A percentile compares a stretch with the other conserved stretches of the same genome.
Conservation (phyloP, 2,888 invertebrate genomes). For the Mythimna pallens region DNA sequence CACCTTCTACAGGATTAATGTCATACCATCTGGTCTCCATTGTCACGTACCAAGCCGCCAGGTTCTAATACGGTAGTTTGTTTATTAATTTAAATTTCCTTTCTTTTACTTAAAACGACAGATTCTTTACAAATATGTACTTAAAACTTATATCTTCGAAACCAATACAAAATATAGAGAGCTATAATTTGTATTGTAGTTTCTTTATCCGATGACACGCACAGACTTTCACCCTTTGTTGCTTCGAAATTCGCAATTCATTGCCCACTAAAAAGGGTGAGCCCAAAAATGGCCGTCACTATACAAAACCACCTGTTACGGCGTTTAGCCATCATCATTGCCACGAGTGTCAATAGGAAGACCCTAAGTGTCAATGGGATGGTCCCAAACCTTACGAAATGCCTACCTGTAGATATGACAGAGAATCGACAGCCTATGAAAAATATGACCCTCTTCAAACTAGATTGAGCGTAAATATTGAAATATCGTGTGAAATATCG, state of each 20-base stretch:
- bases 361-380: constrained; percentile 38
- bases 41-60: too few species aligned
- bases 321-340: constrained; percentile 40
- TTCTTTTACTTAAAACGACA: not conserved
- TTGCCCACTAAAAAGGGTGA: constrained; percentile 40
- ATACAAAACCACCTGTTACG: constrained; percentile 50
- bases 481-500: constrained; percentile 59
- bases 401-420: constrained; percentile 54
- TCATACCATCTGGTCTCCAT: too few species aligned
- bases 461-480: constrained; percentile 62
- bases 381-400: constrained; percentile 38
- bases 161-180: too few species aligned
- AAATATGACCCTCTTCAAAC: constrained; percentile 60
- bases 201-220: not conserved
- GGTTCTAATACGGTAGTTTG: too few species aligned
- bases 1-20: too few species aligned
- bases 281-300: constrained; percentile 28
- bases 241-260: constrained; percentile 51
- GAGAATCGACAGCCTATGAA: constrained; percentile 52
- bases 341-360: constrained; percentile 47
- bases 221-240: not conserved
- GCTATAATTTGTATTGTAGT: constrained; percentile 1
- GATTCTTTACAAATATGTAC: not conserved
- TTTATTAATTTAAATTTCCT: too few species aligned
- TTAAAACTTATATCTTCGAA: too few species aligned